Base-by-base conservation (phyloP, 2,888 invertebrate species). In the Zonitis immaculata region DNA sequence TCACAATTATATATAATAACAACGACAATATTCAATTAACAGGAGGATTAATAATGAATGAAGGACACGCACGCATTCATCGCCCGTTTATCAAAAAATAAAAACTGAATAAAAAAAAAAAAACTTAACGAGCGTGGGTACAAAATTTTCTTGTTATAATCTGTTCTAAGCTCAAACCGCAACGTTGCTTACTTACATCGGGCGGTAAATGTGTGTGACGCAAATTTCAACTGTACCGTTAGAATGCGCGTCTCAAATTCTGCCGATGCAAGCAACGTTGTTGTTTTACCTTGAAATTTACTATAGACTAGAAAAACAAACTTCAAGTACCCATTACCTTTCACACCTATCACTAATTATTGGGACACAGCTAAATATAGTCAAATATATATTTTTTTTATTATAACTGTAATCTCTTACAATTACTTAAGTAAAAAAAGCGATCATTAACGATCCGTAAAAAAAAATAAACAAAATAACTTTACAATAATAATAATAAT, bases 281-380 rank as follows among this genome's bases (percentile, higher is more conserved):
- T n/a, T n/a, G n/a, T n/a, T n/a, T n/a, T n/a, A n/a, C n/a, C n/a
- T n/a, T n/a, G n/a, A n/a, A n/a, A n/a, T n/a, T n/a, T n/a, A n/a
- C n/a, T n/a, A n/a, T n/a, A n/a, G n/a, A n/a, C n/a, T n/a, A n/a
- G n/a, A n/a, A n/a, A n/a, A n/a, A n/a, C n/a, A n/a, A n/a, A n/a
- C n/a, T n/a, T n/a, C n/a, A n/a, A n/a, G 26, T 6, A 22, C 48
- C 42, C 47, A 50, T 51, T 64, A 61, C 59, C 69, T 65, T 60
- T 66, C 71, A 71, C 66, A 66, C 71, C 65, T 72, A 73, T 71
- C 68, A 72, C 72, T 74, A 73, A 68, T 74, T 74, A 74, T 74
- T 75, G 75, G 75, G 76, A 74, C 75, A 76, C 75, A 75, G 76
- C 75, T 75, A 73, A 67, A n/a, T 61, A 66, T 66, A 51, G 43